Conservation (phyloP, 2,888 invertebrate genomes). For the Julus scandinavius region DNA sequence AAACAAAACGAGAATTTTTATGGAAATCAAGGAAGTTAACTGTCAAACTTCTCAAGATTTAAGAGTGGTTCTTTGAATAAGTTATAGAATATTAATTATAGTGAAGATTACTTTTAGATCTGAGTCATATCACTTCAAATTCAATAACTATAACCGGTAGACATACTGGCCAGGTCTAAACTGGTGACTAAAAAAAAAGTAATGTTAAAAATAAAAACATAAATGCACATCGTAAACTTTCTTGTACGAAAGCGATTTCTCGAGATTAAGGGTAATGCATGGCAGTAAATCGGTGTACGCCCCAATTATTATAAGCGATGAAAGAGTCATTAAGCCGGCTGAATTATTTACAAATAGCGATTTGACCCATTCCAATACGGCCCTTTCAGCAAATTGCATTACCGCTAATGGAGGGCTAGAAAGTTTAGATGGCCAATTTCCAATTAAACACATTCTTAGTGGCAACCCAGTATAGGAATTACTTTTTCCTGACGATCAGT, state of each 20-base stretch:
- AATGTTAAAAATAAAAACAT: no score
- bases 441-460: slow-evolving; percentile 41
- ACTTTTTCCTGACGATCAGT: slow-evolving; percentile 19
- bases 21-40: no score
- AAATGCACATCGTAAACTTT: neutral
- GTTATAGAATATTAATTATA: no score
- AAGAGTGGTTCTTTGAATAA: no score
- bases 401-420: slow-evolving; percentile 15
- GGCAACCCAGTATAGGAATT: neutral
- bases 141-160: no score
- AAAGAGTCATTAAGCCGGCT: neutral
- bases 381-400: slow-evolving; percentile 34
- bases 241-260: neutral
- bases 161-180: no score
- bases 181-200: no score
- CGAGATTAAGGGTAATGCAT: neutral
- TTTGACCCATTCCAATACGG: neutral
- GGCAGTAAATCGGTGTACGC: neutral
- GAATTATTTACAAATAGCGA: slow-evolving; percentile 36
- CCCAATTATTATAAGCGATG: slow-evolving; percentile 36
- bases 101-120: no score
- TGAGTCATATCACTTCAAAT: no score
- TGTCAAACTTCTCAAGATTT: no score
- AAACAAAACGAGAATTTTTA: no score
- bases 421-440: slow-evolving; percentile 7